Percentiles rank a stretch among this genome's conserved stretches.
Evolutionary conservation across 1,140 invertebrate species (phyloP).

Genomic region (Acyrthosiphon pisum): DNA sequence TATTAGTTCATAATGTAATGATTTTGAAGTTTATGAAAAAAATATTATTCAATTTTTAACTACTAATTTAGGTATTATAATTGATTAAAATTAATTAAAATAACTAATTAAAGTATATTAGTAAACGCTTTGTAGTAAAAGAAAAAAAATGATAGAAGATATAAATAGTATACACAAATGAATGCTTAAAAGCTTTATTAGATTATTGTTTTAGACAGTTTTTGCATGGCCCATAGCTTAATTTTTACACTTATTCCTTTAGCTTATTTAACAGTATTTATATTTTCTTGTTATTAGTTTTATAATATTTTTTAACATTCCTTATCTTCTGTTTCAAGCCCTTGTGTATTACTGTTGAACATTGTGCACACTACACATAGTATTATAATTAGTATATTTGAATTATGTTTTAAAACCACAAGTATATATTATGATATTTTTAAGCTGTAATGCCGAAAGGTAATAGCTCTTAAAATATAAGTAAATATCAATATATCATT

Average conservation of each 20-base stretch:
- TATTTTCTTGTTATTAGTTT: not conserved
- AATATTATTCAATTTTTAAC: not conserved
- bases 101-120: not conserved
- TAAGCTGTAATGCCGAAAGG: not conserved
- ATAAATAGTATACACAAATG: not conserved
- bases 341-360: not conserved
- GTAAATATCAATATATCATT: not conserved
- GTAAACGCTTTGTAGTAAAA: not conserved
- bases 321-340: conserved; percentile 7
- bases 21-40: not conserved
- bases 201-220: not conserved
- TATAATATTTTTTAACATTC: not conserved
- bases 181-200: conserved; percentile 7
- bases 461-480: not conserved
- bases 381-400: not conserved
- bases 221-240: conserved; percentile 35
- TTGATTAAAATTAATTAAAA: too few species aligned
- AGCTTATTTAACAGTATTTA: not conserved
- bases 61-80: too few species aligned
- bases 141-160: not conserved
- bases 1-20: not conserved
- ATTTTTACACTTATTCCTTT: not conserved
- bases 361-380: not conserved
- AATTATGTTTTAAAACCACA: conserved; percentile 14
- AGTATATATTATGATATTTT: not conserved